Base-by-base conservation (phyloP, 2,888 invertebrate species). In the Clusia tigrina region DNA sequence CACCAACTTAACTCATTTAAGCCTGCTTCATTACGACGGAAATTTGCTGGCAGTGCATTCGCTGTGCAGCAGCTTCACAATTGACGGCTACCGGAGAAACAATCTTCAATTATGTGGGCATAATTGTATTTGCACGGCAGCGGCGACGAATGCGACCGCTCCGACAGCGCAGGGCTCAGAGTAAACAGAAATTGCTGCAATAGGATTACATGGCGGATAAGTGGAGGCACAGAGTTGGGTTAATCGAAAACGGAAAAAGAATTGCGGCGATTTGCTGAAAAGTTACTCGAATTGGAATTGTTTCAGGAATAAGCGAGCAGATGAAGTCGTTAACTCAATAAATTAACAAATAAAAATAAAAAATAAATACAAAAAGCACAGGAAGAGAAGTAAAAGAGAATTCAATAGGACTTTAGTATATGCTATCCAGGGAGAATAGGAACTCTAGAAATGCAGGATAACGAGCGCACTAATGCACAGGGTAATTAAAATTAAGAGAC, bases 1-100 rank as follows among this genome's bases (percentile, higher is more conserved):
- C 48, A 60, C 51, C 59, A 60, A 67, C 62, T 66, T 66, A 69
- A 69, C 63, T 69, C 66, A 65, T 64, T 69, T 67, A 69, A 64
- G 62, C 25, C 61, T 15, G 63, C 53, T 67, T 67, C 60, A 61
- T 65, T 68, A 59, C 26, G 60, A 52, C 52, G 59, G 64, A 66
- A 64, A 65, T 60, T 46, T 65, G 64, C 58, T 64, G 61, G 60
- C 55, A 56, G 46, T 67, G 66, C 63, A 67, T 61, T 62, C 64
- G 56, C 58, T 53, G 60, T 23, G 38, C 32, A 51, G 26, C 38
- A 54, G 46, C 54, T 60, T 51, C 61, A 61, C 63, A 62, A 65
- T 48, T 58, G 59, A 63, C 25, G 2, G 17, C 12, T 26, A 58
- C 42, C 54, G 58, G 22, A 42, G 53, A 26, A 51, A 32, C 58